These are phyloP conservation scores for Tryphoninae sp. DNA, from an alignment of 2,888 invertebrate genomes.

Conservation along the genomic window DNA sequence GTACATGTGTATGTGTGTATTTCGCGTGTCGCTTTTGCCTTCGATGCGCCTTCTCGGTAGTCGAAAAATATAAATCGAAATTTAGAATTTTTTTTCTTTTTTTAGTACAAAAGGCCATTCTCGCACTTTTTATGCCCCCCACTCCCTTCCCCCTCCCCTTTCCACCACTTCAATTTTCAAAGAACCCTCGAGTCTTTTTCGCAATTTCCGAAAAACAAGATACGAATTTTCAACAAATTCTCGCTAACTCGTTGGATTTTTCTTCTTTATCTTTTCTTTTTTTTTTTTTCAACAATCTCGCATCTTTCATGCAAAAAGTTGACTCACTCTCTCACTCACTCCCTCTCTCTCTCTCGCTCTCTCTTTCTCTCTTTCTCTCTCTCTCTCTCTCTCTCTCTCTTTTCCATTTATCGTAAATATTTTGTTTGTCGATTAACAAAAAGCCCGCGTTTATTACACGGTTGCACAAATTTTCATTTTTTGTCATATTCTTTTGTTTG, in stretches of 20 bases:
- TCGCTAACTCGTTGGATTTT: constrained; percentile 16
- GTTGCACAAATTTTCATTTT: constrained; percentile 39
- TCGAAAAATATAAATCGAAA: constrained; percentile 67
- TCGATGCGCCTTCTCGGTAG: constrained; percentile 35
- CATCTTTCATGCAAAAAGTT: not conserved
- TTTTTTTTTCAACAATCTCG: constrained; percentile 10
- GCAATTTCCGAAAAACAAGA: not conserved
- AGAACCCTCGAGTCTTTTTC: not conserved
- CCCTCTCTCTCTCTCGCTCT: not conserved
- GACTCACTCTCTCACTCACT: constrained; percentile 7
- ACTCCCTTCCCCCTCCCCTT: not conserved
- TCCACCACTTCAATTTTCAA: not conserved
- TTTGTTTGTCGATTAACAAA: constrained; percentile 41
- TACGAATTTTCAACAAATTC: constrained; percentile 3
- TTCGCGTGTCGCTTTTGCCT: constrained; percentile 43
- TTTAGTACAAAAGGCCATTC: constrained; percentile 68
- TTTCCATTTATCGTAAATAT: constrained; percentile 16
- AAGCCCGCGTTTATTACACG: constrained; percentile 47
- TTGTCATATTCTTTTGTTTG: not conserved
- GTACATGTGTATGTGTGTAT: constrained; percentile 16
- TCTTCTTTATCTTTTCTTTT: not conserved
- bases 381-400: constrained; percentile 6
- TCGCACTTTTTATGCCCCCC: constrained; percentile 42
- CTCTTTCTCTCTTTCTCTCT: not conserved
- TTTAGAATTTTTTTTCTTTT: constrained; percentile 58